Conservation (phyloP, 2,113 vertebrate genomes). For the Cololabis saira region DNA sequence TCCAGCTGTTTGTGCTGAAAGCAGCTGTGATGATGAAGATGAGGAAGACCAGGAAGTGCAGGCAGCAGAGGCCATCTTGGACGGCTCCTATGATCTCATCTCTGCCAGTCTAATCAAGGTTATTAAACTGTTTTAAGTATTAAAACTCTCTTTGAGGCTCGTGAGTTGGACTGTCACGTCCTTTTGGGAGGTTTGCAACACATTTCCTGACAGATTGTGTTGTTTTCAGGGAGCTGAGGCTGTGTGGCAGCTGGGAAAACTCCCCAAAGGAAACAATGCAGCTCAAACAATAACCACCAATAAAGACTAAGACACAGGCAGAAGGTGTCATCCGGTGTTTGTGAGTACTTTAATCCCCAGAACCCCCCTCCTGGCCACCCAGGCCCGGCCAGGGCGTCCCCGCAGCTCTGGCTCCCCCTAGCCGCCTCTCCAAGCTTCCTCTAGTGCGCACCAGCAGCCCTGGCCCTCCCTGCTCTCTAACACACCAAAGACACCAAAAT, state of each 20-base stretch:
- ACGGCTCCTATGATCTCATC: constrained; percentile 52
- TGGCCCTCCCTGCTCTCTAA: constrained; percentile 62
- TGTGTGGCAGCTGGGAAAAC: constrained; percentile 36
- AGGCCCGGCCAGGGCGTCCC: constrained; percentile 12
- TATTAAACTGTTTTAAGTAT: neutral
- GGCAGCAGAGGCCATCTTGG: constrained; percentile 79
- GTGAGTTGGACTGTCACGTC: neutral
- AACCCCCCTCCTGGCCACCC: neutral
- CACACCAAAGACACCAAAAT: constrained; percentile 49
- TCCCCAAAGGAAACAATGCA: constrained; percentile 36
- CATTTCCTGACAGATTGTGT: constrained; percentile 20
- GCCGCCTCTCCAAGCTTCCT: constrained; percentile 77
- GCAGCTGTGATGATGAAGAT: no score
- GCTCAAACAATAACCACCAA: constrained; percentile 36
- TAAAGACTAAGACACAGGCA: constrained; percentile 37
- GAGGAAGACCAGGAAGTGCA: constrained; percentile 68
- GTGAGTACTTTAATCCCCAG: constrained; percentile 44
- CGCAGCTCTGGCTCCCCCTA: constrained; percentile 82
- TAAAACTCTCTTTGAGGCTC: neutral
- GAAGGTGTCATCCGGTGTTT: constrained; percentile 39
- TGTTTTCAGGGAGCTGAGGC: constrained; percentile 36
- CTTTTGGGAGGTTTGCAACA: no score
- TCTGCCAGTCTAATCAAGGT: constrained; percentile 43
- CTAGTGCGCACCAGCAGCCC: constrained; percentile 65
- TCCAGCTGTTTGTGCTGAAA: no score